Evolutionary conservation across 2,113 vertebrate genomes (phyloP).

Genomic region (Theristicus caerulescens): DNA sequence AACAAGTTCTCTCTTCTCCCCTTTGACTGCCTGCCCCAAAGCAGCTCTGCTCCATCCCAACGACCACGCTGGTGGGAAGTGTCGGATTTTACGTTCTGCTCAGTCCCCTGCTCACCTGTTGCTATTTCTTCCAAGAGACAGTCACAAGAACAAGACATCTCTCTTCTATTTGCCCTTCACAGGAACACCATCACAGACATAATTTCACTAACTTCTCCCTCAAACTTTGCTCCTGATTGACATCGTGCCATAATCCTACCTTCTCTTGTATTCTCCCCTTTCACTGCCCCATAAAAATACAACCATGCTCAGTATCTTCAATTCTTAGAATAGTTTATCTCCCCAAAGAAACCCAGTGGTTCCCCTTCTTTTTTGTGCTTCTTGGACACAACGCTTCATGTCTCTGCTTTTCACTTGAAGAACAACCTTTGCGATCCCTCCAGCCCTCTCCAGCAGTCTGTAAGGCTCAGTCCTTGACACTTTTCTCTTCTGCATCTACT

Average conservation of each 20-base stretch:
- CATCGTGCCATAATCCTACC: neutral
- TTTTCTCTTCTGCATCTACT: neutral
- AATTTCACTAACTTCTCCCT: neutral
- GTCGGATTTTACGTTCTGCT: neutral
- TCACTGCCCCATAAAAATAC: neutral
- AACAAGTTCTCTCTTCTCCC: neutral
- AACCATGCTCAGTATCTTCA: neutral
- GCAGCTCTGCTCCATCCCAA: neutral
- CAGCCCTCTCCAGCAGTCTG: fast-evolving
- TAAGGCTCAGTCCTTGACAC: neutral
- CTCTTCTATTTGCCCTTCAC: neutral
- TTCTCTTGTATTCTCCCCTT: neutral
- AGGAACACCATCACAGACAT: neutral
- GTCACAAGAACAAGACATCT: neutral
- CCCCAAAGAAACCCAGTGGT: neutral
- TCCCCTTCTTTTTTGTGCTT: neutral
- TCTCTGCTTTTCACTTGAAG: neutral
- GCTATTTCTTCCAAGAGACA: neutral
- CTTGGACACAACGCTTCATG: neutral
- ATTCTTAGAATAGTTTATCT: neutral
- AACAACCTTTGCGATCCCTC: neutral
- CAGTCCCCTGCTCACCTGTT: neutral
- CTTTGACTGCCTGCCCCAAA: neutral
- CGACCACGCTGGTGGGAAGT: neutral
- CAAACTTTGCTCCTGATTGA: neutral